Percentiles rank a stretch among this genome's conserved stretches.
These are phyloP conservation scores for Uropsilus gracilis DNA, from an alignment of 2,113 vertebrate species.

Conservation along the genomic window DNA sequence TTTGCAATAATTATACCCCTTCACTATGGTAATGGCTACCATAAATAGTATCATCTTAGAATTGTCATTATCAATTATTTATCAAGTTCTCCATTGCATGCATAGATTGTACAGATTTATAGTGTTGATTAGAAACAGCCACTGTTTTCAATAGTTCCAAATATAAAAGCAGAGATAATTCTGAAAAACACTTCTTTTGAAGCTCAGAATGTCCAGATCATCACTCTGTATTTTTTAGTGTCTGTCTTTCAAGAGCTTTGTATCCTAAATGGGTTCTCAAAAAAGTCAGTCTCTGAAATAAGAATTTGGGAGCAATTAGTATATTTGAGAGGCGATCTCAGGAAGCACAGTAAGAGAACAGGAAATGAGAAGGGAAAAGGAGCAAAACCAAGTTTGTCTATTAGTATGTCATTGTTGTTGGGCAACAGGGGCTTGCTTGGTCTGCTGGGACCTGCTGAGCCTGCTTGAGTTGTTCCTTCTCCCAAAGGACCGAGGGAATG, in stretches of 20 bases:
- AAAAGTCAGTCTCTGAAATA: not conserved
- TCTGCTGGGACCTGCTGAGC: not conserved
- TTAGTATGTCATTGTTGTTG: not conserved
- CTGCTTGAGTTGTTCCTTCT: not conserved
- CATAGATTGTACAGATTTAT: slow-evolving; percentile 24
- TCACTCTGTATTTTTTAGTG: not conserved
- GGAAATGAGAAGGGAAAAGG: not conserved
- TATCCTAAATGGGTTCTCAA: not conserved
- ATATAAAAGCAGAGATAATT: not conserved
- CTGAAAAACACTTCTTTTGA: not conserved
- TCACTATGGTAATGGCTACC: not conserved
- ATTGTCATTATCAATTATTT: slow-evolving; percentile 60
- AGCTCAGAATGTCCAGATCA: not conserved
- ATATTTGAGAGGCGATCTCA: not conserved
- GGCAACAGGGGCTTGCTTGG: not conserved
- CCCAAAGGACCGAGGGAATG: not conserved
- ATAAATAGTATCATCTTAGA: slow-evolving; percentile 51
- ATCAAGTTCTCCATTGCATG: not conserved
- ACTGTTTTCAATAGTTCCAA: not conserved
- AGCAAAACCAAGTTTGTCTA: not conserved
- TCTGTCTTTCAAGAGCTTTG: not conserved
- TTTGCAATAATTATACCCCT: slow-evolving; percentile 36
- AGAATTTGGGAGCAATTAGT: not conserved
- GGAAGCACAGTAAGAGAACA: not conserved
- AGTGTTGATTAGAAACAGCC: slow-evolving; percentile 48